These are phyloP conservation scores for Orchesella flavescens DNA, from an alignment of 2,888 invertebrate species.

Conservation along the genomic window DNA sequence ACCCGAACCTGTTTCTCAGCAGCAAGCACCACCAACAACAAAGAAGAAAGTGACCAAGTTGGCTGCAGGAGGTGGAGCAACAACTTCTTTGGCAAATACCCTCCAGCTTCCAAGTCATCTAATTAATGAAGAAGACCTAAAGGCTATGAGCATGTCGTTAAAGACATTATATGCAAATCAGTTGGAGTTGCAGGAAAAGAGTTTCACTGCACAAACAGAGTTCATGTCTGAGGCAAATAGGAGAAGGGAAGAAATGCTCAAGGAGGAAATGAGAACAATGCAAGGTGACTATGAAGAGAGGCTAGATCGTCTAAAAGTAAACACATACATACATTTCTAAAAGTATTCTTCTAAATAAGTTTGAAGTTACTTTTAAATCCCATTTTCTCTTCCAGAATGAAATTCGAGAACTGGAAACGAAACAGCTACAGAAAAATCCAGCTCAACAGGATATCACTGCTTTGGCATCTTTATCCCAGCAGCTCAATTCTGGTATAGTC, in stretches of 20 bases:
- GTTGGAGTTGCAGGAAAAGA: conserved; percentile 68
- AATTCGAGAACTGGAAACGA: conserved; percentile 34
- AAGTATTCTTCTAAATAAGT: too few species aligned
- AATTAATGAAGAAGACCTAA: conserved; percentile 70
- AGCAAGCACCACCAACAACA: background rate
- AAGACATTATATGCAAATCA: conserved; percentile 69
- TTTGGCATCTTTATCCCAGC: conserved; percentile 21
- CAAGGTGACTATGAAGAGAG: conserved; percentile 69
- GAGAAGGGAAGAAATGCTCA: conserved; percentile 79
- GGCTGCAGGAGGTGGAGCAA: background rate
- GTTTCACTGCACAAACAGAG: conserved; percentile 69
- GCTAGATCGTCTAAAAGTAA: conserved; percentile 61
- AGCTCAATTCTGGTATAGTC: conserved; percentile 19
- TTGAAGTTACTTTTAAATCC: too few species aligned
- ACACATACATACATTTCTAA: too few species aligned
- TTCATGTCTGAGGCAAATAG: conserved; percentile 71
- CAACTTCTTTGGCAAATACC: conserved; percentile 20
- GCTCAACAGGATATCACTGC: conserved; percentile 18
- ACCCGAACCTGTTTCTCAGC: background rate
- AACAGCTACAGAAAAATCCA: conserved; percentile 9
- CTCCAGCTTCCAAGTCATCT: conserved; percentile 68
- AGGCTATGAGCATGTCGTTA: conserved; percentile 68
- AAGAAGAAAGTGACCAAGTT: conserved; percentile 45
- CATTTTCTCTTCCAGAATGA: conserved; percentile 16
- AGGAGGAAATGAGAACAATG: conserved; percentile 77